Evolutionary conservation across 2,113 vertebrate genomes (phyloP).

Genomic region (Crotalus tigris): DNA sequence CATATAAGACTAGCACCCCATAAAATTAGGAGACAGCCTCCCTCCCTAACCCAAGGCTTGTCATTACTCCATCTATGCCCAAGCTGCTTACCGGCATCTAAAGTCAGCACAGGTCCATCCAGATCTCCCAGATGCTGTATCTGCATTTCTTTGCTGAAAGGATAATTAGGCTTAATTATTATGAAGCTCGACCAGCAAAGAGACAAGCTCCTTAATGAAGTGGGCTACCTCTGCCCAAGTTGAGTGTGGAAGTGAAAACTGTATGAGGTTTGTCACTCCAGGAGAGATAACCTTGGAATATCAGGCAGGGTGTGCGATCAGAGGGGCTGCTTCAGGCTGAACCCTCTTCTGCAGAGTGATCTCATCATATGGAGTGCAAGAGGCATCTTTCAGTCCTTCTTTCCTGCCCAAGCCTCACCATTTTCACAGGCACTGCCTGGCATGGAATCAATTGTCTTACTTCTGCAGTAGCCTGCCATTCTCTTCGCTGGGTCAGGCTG

Average conservation of each 20-base stretch:
- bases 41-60: background rate
- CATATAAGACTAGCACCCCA: background rate
- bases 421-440: background rate
- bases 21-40: background rate
- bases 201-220: background rate
- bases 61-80: background rate
- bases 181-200: conserved; percentile 9
- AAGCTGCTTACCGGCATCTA: conserved; percentile 47
- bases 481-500: background rate
- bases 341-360: background rate
- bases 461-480: background rate
- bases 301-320: background rate
- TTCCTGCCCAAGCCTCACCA: background rate
- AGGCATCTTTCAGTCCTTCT: background rate
- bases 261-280: background rate
- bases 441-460: conserved; percentile 11
- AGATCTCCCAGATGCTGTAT: conserved; percentile 43
- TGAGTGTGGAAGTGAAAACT: background rate
- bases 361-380: background rate
- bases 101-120: fast-evolving
- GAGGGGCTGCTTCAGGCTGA: background rate
- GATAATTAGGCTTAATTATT: conserved; percentile 16
- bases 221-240: background rate
- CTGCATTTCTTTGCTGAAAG: conserved; percentile 20
- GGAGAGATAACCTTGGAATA: background rate